phyloP scores from a whole-genome alignment of 2,113 vertebrate genomes.

The Cyprinus carpio region DNA sequence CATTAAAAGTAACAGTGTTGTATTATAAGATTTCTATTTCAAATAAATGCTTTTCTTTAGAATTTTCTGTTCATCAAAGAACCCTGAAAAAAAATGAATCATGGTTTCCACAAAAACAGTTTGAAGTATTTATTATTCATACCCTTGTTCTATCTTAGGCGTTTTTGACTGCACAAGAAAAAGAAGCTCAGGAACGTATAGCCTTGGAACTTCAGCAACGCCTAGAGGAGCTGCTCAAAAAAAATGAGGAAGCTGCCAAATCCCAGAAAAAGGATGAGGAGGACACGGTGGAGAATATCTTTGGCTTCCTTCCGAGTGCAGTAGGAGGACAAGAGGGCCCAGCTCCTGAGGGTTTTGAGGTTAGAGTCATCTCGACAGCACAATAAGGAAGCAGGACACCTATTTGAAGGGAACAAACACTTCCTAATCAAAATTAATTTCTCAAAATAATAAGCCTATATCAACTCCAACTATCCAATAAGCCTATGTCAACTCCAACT shows the following conservation, averaged over 20 bases:
- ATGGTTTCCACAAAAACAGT: no score
- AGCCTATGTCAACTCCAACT: no score
- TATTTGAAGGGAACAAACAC: neutral
- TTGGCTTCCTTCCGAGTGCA: slow-evolving; percentile 73
- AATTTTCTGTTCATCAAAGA: no score
- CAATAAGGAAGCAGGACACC: neutral
- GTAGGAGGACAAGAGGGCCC: slow-evolving; percentile 69
- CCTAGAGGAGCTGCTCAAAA: slow-evolving; percentile 32
- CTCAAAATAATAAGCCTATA: no score
- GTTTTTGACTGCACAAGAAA: slow-evolving; percentile 44
- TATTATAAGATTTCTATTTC: neutral
- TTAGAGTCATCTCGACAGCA: slow-evolving; percentile 54
- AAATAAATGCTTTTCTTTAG: no score
- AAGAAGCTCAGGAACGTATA: slow-evolving; percentile 30
- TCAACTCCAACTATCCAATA: no score
- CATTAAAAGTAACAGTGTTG: neutral
- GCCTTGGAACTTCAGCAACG: slow-evolving; percentile 56
- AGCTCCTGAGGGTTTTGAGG: slow-evolving; percentile 72
- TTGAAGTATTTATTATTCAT: neutral
- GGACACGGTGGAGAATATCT: slow-evolving; percentile 77
- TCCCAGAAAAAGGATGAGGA: slow-evolving; percentile 64
- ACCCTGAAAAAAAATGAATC: no score
- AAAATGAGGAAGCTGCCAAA: neutral
- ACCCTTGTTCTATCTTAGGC: slow-evolving; percentile 62
- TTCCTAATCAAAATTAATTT: neutral